Percentiles rank a stretch among this genome's conserved stretches.
Conservation (phyloP, 1,140 invertebrate species). For the roundworm (Caenorhabditis elegans) region DNA sequence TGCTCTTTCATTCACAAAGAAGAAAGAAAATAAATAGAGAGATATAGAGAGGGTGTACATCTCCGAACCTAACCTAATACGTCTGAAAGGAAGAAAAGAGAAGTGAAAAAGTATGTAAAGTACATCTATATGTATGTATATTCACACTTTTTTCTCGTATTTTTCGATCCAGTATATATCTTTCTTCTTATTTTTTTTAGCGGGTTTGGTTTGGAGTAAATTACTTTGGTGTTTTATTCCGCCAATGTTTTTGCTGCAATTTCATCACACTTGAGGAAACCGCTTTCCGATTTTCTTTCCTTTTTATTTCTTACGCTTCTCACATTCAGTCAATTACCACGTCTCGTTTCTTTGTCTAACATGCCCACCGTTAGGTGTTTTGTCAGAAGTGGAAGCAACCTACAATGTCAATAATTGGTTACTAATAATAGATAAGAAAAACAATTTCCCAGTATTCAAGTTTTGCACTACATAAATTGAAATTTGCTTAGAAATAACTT, state of each 20-base stretch:
- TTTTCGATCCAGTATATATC: neutral
- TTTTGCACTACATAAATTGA: too few relatives aligned
- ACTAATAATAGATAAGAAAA: neutral
- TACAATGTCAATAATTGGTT: too few relatives aligned
- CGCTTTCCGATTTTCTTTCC: slow-evolving; percentile 1
- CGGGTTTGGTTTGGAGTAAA: neutral
- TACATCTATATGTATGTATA: slow-evolving; percentile 7
- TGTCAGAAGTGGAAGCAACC: too few relatives aligned
- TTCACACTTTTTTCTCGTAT: slow-evolving; percentile 5
- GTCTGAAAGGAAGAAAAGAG: slow-evolving; percentile 11
- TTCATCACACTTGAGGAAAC: slow-evolving; percentile 21
- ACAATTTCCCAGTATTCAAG: neutral
- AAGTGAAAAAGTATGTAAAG: slow-evolving; percentile 22
- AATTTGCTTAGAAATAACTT: too few relatives aligned
- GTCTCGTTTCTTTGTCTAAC: neutral
- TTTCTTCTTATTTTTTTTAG: neutral
- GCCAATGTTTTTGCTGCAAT: slow-evolving; percentile 29
- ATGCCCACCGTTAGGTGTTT: neutral
- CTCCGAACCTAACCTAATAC: slow-evolving; percentile 23
- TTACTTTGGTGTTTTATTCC: slow-evolving; percentile 14
- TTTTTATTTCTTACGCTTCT: neutral
- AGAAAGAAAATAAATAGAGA: neutral
- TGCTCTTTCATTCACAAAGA: neutral
- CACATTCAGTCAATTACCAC: slow-evolving; percentile 28
- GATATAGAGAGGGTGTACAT: neutral